Percentiles rank a stretch among this genome's conserved stretches.
These are phyloP conservation scores for Stylophora pistillata DNA, from an alignment of 64 coral and sea anemone genomes.

Conservation along the genomic window DNA sequence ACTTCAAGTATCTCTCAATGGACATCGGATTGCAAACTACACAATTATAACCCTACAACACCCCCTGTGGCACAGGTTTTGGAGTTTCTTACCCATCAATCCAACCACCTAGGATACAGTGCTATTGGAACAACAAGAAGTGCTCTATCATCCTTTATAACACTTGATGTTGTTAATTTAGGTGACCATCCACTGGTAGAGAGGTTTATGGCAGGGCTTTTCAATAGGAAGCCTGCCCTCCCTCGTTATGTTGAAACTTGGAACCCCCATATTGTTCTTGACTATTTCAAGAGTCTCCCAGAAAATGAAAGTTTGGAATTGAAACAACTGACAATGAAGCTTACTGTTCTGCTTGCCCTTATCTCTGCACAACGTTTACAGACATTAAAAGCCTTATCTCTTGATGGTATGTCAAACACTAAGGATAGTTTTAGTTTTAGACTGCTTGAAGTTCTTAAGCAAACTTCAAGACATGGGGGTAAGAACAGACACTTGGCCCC, in stretches of 20 bases:
- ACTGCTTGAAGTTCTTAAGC: slow-evolving; percentile 33
- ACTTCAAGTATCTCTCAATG: slow-evolving; percentile 23
- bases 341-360: slow-evolving; percentile 43
- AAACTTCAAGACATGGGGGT: slow-evolving; percentile 28
- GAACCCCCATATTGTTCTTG: slow-evolving; percentile 28
- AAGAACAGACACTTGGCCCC: slow-evolving; percentile 40
- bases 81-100: slow-evolving; percentile 22
- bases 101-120: slow-evolving; percentile 33
- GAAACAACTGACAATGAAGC: slow-evolving; percentile 50
- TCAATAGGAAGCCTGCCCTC: slow-evolving; percentile 38
- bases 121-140: slow-evolving; percentile 8
- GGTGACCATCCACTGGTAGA: slow-evolving; percentile 34
- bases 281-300: slow-evolving; percentile 7
- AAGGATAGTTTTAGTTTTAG: slow-evolving; percentile 34
- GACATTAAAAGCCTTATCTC: slow-evolving; percentile 47
- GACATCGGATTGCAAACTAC: slow-evolving; percentile 26
- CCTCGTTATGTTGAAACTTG: slow-evolving; percentile 36
- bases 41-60: slow-evolving; percentile 31
- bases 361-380: slow-evolving; percentile 49
- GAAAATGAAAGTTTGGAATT: not conserved
- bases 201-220: slow-evolving; percentile 31
- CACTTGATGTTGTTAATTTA: slow-evolving; percentile 11
- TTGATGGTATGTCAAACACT: slow-evolving; percentile 28
- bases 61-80: slow-evolving; percentile 10
- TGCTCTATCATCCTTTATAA: slow-evolving; percentile 39